Conservation (phyloP, 2,113 vertebrate genomes). For the Grammomys dolichurus region DNA sequence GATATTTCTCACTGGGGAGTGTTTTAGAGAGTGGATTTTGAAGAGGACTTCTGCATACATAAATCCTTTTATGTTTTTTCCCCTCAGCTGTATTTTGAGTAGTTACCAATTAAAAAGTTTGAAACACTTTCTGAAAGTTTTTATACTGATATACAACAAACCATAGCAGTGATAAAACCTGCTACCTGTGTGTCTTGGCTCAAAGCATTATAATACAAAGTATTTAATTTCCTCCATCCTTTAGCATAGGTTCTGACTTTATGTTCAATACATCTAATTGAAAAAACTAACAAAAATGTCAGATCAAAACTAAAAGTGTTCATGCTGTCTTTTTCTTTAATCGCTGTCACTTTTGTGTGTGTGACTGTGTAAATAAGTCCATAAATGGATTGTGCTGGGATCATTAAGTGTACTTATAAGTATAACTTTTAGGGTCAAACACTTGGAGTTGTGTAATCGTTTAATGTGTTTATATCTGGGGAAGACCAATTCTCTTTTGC, state of each 20-base stretch:
- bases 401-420: not conserved
- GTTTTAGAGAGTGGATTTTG: not conserved
- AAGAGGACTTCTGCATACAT: not conserved
- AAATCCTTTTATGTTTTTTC: not conserved
- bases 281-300: not conserved
- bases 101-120: slow-evolving; percentile 16
- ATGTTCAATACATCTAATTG: not conserved
- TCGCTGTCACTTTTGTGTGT: not conserved
- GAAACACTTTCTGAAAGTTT: not conserved
- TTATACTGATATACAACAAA: not conserved
- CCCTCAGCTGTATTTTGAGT: not conserved
- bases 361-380: not conserved
- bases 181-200: not conserved
- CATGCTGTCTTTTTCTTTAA: not conserved
- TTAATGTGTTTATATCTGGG: not conserved
- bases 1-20: slow-evolving; percentile 2
- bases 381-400: not conserved
- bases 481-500: not conserved
- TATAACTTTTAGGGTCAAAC: not conserved
- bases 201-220: not conserved
- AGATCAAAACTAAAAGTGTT: not conserved
- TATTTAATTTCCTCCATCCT: not conserved
- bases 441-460: not conserved
- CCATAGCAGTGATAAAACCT: not conserved
- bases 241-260: not conserved